phyloP scores from a whole-genome alignment of 2,113 vertebrate genomes.

The zebrafish (Danio rerio) region DNA sequence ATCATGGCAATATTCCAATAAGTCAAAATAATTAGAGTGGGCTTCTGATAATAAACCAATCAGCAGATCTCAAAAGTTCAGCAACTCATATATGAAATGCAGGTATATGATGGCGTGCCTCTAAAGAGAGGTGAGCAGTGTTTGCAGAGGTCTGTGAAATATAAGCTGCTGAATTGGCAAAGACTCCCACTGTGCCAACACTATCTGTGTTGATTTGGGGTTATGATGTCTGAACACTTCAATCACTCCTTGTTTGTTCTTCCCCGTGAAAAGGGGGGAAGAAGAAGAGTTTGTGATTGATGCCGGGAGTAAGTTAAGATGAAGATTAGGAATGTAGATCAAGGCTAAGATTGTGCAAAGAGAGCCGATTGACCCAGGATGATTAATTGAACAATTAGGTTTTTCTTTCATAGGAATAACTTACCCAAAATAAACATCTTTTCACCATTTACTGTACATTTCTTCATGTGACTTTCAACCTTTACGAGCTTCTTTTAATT shows the following conservation, averaged over 20 bases:
- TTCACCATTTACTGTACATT: no score
- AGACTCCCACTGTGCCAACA: slow-evolving; percentile 8
- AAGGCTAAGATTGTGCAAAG: background rate
- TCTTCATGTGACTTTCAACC: no score
- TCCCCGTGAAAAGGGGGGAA: background rate
- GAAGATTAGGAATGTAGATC: background rate
- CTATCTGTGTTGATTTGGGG: slow-evolving; percentile 25
- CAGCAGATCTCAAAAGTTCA: no score
- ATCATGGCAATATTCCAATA: background rate
- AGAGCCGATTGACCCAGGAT: background rate
- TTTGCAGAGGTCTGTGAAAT: slow-evolving; percentile 20
- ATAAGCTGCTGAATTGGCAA: background rate
- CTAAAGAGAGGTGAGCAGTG: background rate
- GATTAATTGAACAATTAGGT: background rate
- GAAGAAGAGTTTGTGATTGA: background rate
- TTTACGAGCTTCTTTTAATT: no score
- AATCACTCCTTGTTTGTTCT: slow-evolving; percentile 32
- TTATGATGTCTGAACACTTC: slow-evolving; percentile 23
- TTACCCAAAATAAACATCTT: no score
- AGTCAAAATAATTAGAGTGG: background rate
- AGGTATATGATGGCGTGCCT: background rate
- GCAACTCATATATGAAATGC: background rate
- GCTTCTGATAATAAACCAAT: background rate
- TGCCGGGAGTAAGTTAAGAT: background rate
- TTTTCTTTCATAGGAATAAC: background rate